These are phyloP conservation scores for Drosophila eohydei DNA, from an alignment of 2,888 invertebrate genomes.

Conservation along the genomic window DNA sequence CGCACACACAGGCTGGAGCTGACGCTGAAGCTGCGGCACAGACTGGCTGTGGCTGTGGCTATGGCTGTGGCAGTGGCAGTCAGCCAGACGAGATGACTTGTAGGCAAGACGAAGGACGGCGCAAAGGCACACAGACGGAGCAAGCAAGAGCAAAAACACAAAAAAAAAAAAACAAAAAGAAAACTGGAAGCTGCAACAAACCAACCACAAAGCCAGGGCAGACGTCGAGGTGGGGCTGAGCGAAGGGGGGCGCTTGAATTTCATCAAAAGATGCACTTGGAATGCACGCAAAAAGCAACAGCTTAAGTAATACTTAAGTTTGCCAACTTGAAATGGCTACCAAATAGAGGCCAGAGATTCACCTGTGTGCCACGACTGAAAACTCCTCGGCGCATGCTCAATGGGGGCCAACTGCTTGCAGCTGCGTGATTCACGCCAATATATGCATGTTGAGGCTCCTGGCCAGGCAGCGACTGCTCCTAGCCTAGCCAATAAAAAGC, in stretches of 20 bases:
- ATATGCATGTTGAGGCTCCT: slow-evolving; percentile 21
- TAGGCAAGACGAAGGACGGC: slow-evolving; percentile 19
- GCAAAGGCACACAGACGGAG: slow-evolving; percentile 36
- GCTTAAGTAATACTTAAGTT: slow-evolving; percentile 49
- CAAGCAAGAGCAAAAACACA: slow-evolving; percentile 11
- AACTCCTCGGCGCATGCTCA: slow-evolving; percentile 66
- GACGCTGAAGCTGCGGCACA: slow-evolving; percentile 20
- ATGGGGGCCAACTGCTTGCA: slow-evolving; percentile 18
- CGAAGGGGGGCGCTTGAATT: neutral
- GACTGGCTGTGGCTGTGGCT: slow-evolving; percentile 24
- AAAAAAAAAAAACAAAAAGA: neutral
- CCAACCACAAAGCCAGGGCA: slow-evolving; percentile 40
- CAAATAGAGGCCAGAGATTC: slow-evolving; percentile 72
- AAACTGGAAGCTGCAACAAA: slow-evolving; percentile 6
- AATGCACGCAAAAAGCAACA: slow-evolving; percentile 53
- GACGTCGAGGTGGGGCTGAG: slow-evolving; percentile 27
- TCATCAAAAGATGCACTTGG: slow-evolving; percentile 22
- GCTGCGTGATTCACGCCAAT: slow-evolving; percentile 59
- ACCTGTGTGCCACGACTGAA: slow-evolving; percentile 30
- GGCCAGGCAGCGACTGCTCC: slow-evolving; percentile 20
- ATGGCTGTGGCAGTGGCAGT: slow-evolving; percentile 33
- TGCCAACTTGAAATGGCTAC: slow-evolving; percentile 17
- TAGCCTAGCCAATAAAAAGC: slow-evolving; percentile 54
- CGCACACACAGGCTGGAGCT: slow-evolving; percentile 33
- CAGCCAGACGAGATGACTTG: slow-evolving; percentile 27